phyloP scores from a whole-genome alignment of 2,888 invertebrate genomes.

The Thyatira batis region DNA sequence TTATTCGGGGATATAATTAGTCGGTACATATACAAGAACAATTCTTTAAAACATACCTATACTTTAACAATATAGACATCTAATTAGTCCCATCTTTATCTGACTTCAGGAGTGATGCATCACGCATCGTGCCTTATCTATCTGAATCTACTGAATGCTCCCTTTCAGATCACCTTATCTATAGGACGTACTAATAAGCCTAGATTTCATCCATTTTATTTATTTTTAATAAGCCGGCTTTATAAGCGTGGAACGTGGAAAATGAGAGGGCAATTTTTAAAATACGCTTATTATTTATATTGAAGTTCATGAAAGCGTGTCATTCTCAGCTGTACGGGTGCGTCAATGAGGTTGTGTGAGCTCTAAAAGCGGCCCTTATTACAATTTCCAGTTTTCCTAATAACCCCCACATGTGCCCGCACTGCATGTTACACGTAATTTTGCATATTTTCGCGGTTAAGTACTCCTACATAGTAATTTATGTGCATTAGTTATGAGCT shows the following conservation, averaged over 20 bases:
- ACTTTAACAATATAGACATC: too few species aligned
- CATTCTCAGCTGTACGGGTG: constrained; percentile 11
- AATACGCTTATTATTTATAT: constrained; percentile 3
- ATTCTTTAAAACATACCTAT: too few species aligned
- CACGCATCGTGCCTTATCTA: constrained; percentile 53
- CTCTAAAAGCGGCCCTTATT: constrained; percentile 43
- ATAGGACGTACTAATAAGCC: constrained; percentile 33
- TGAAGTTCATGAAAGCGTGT: background rate
- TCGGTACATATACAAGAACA: too few species aligned
- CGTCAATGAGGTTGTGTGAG: constrained; percentile 40
- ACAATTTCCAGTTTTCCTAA: constrained; percentile 62
- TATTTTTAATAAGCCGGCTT: background rate
- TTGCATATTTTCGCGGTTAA: constrained; percentile 62
- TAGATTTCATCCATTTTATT: background rate
- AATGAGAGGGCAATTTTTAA: constrained; percentile 18
- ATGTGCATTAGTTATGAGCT: constrained; percentile 62
- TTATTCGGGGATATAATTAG: too few species aligned
- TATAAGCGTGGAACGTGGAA: background rate
- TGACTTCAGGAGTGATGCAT: background rate
- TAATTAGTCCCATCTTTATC: too few species aligned
- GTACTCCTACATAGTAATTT: constrained; percentile 59
- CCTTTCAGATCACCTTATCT: constrained; percentile 33
- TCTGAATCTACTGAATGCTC: constrained; percentile 42
- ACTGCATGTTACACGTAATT: constrained; percentile 56
- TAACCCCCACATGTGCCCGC: constrained; percentile 52